Conservation (phyloP, 2,113 vertebrate genomes). For the Pontoporia blainvillei region DNA sequence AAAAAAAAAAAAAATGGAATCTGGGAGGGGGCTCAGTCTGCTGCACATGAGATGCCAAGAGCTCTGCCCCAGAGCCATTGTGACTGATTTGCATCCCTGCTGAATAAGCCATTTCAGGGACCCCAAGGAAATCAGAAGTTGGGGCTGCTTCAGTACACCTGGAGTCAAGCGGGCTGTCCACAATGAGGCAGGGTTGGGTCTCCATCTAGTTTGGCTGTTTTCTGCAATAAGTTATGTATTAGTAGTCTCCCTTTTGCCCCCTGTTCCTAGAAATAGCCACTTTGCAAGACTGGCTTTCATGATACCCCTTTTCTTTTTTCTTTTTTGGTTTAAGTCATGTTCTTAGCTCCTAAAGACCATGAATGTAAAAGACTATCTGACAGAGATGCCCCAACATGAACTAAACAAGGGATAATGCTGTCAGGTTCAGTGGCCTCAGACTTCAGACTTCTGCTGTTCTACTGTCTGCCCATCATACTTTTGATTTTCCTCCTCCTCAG, state of each 20-base stretch:
- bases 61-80: rapidly evolving
- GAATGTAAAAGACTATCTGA: slow-evolving; percentile 1
- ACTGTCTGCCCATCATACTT: background rate
- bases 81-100: background rate
- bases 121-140: background rate
- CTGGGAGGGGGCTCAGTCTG: background rate
- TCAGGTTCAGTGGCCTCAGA: background rate
- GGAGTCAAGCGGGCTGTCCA: no score
- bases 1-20: background rate
- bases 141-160: background rate
- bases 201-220: background rate
- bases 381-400: background rate
- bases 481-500: background rate
- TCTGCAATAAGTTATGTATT: background rate
- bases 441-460: background rate
- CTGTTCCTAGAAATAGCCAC: slow-evolving; percentile 29
- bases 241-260: background rate
- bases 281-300: slow-evolving; percentile 30
- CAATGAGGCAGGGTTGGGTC: background rate
- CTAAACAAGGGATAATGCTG: background rate
- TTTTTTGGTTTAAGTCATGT: slow-evolving; percentile 11
- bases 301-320: background rate
- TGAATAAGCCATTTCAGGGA: background rate
- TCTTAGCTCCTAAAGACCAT: background rate
- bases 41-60: background rate